Evolutionary conservation across 2,888 invertebrate genomes (phyloP).

Genomic region (Temnothorax ravouxi): DNA sequence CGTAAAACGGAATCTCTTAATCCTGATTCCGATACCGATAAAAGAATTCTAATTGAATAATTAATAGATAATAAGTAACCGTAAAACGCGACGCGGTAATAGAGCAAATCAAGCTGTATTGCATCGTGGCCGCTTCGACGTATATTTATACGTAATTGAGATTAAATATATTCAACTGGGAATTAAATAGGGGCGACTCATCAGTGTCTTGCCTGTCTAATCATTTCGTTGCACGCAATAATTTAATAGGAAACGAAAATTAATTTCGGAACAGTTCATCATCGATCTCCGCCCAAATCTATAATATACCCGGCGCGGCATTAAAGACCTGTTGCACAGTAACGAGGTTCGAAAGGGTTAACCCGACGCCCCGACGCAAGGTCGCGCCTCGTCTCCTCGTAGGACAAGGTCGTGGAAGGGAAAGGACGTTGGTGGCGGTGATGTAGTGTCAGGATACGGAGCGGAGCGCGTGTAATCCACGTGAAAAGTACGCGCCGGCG

Average conservation of each 20-base stretch:
- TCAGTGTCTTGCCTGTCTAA: background rate
- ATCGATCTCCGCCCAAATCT: background rate
- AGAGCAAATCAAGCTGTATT: background rate
- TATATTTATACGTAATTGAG: background rate
- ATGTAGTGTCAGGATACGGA: constrained; percentile 30
- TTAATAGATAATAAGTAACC: background rate
- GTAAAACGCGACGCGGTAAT: background rate
- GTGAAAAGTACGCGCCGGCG: constrained; percentile 79
- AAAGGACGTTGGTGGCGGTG: background rate
- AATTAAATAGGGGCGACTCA: background rate
- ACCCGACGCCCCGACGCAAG: constrained; percentile 54
- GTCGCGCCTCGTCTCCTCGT: constrained; percentile 58
- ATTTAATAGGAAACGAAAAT: background rate
- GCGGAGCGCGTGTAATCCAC: constrained; percentile 72
- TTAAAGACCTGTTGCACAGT: constrained; percentile 41
- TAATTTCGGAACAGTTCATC: background rate
- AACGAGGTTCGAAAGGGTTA: constrained; percentile 18
- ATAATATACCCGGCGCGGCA: background rate
- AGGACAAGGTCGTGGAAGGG: constrained; percentile 33
- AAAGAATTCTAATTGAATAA: background rate
- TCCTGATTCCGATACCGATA: background rate
- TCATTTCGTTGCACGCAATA: background rate
- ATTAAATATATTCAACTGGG: background rate
- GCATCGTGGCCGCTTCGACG: background rate
- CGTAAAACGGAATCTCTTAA: background rate